These are phyloP conservation scores for Drosophila carrolli DNA, from an alignment of 1,140 invertebrate species.

Conservation along the genomic window DNA sequence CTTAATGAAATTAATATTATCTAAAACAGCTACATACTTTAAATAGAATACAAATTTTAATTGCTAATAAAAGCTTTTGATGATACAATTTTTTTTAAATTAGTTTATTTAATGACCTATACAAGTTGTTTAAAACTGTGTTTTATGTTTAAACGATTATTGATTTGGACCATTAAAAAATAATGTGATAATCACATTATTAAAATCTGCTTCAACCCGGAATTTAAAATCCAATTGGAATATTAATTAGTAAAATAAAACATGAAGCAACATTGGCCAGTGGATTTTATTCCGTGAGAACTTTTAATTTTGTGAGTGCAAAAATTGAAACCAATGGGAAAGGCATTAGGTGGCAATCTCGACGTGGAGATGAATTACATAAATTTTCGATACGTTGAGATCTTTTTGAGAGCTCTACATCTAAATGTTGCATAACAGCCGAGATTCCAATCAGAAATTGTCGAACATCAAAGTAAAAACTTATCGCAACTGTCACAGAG, in stretches of 20 bases:
- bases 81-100: no score
- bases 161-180: no score
- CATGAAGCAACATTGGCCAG: not conserved
- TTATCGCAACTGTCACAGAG: slow-evolving; percentile 12
- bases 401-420: slow-evolving; percentile 10
- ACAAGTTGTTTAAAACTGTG: no score
- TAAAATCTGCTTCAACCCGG: no score
- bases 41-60: no score
- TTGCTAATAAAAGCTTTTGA: no score
- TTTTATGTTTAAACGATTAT: no score
- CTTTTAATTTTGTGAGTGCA: not conserved
- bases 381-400: slow-evolving; percentile 14
- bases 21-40: no score
- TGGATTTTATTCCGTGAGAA: not conserved
- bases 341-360: slow-evolving; percentile 24
- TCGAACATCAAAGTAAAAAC: slow-evolving; percentile 15
- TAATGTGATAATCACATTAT: no score
- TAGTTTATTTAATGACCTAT: no score
- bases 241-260: slow-evolving; percentile 1
- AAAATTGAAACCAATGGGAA: slow-evolving; percentile 18
- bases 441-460: slow-evolving; percentile 25
- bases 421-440: slow-evolving; percentile 27
- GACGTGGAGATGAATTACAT: slow-evolving; percentile 9
- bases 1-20: no score
- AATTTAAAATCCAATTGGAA: not conserved